Conservation (phyloP, 1,140 invertebrate species). For the Luehdorfia chinensis region DNA sequence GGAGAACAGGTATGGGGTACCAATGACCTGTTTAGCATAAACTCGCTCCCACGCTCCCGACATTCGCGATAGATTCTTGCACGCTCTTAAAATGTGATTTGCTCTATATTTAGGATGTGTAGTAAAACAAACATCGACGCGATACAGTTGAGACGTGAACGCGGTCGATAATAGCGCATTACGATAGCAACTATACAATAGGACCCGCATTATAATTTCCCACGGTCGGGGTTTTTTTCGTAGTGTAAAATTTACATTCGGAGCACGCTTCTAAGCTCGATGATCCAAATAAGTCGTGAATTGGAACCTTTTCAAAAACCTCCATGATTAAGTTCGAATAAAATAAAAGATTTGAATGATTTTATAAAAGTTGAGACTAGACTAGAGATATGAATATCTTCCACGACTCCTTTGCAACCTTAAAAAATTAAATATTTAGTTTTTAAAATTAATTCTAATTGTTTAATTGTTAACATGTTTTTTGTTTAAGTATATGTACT, state of each 20-base stretch:
- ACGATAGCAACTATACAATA: slow-evolving; percentile 28
- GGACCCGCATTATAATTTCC: slow-evolving; percentile 44
- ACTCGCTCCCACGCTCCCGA: slow-evolving; percentile 63
- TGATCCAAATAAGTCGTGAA: slow-evolving; percentile 14
- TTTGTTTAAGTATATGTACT: too few species aligned
- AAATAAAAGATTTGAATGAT: too few species aligned
- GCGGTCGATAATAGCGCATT: slow-evolving; percentile 56
- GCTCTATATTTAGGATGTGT: slow-evolving; percentile 74
- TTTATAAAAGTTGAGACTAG: too few species aligned
- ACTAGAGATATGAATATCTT: too few species aligned
- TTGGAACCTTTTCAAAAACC: slow-evolving; percentile 7
- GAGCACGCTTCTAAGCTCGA: slow-evolving; percentile 20
- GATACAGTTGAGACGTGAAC: slow-evolving; percentile 81
- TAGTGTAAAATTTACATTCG: slow-evolving; percentile 35
- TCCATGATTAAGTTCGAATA: background rate
- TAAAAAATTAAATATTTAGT: too few species aligned
- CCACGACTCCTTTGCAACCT: too few species aligned
- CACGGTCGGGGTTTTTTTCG: slow-evolving; percentile 53
- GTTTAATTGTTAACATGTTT: too few species aligned
- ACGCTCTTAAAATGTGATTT: slow-evolving; percentile 69
- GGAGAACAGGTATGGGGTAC: slow-evolving; percentile 67
- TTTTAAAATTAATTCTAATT: too few species aligned
- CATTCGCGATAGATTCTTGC: slow-evolving; percentile 72
- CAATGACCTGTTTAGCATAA: slow-evolving; percentile 75
- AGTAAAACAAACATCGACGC: slow-evolving; percentile 69